A percentile compares a stretch with the other conserved stretches of the same genome.
Conservation (phyloP, 2,113 vertebrate genomes). For the Grallaria varia region DNA sequence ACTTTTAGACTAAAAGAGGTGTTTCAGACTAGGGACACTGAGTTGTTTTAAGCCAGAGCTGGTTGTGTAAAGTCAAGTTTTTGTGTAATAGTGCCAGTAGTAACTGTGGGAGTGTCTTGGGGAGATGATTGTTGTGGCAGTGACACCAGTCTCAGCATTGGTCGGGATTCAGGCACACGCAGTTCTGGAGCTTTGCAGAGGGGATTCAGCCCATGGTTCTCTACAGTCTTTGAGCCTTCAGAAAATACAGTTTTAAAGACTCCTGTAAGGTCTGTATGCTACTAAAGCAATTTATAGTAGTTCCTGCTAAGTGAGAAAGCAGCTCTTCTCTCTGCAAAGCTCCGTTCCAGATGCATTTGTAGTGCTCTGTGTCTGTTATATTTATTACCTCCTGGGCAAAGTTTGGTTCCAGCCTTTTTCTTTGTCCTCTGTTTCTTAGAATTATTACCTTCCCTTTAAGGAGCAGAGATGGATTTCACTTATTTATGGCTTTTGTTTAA, state of each 20-base stretch:
- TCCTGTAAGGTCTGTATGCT: not conserved
- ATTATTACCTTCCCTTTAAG: not conserved
- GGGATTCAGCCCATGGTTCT: not conserved
- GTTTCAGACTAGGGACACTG: not conserved
- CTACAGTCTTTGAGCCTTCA: not conserved
- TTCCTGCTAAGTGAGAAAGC: slow-evolving; percentile 32
- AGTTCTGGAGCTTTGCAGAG: not conserved
- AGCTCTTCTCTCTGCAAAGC: not conserved
- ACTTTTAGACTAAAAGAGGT: not conserved
- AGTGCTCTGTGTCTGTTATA: not conserved
- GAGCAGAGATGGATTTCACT: not conserved
- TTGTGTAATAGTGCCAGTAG: not conserved
- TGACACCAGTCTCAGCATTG: not conserved
- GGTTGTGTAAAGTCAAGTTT: not conserved
- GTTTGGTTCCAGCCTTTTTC: not conserved
- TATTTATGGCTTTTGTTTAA: slow-evolving; percentile 23
- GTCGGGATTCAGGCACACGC: not conserved
- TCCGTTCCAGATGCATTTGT: slow-evolving; percentile 2
- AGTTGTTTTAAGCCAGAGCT: not conserved
- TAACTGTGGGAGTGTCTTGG: not conserved
- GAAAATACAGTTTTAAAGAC: not conserved
- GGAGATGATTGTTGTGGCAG: not conserved
- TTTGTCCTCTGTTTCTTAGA: not conserved
- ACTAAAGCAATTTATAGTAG: not conserved
- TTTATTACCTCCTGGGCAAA: not conserved